These are phyloP conservation scores for Augiades crinisus DNA, from an alignment of 2,888 invertebrate species.

Conservation along the genomic window DNA sequence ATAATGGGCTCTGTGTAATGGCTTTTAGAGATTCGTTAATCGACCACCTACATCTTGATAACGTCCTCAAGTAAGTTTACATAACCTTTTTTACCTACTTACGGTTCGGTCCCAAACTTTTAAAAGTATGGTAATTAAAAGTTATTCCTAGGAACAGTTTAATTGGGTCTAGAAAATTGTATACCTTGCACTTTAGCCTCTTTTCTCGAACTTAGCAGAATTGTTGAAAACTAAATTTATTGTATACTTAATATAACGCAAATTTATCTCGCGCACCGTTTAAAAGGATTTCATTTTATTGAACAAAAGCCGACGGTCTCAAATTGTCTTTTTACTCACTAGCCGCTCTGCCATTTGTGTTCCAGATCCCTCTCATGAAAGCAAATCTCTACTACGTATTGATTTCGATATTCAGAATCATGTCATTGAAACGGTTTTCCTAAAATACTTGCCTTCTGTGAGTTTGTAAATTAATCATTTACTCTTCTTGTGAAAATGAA, in stretches of 20 bases:
- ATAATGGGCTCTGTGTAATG: slow-evolving; percentile 49
- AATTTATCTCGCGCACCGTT: not conserved
- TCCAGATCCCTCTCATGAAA: slow-evolving; percentile 11
- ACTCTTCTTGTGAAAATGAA: too few species aligned
- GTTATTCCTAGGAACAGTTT: slow-evolving; percentile 9
- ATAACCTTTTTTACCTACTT: not conserved
- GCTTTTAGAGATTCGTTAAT: slow-evolving; percentile 47
- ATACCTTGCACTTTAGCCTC: slow-evolving; percentile 9
- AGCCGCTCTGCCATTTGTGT: slow-evolving; percentile 2
- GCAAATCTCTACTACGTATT: slow-evolving; percentile 2
- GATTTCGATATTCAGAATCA: slow-evolving; percentile 4
- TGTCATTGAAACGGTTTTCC: slow-evolving; percentile 1
- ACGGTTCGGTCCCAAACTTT: slow-evolving; percentile 17
- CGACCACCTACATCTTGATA: slow-evolving; percentile 8
- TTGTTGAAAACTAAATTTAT: not conserved
- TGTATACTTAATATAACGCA: not conserved
- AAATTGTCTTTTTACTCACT: slow-evolving; percentile 14
- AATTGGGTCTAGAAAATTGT: slow-evolving; percentile 20
- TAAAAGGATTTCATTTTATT: not conserved
- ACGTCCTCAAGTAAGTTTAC: slow-evolving; percentile 1
- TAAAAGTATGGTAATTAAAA: slow-evolving; percentile 17
- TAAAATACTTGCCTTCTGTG: not conserved
- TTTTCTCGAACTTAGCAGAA: not conserved
- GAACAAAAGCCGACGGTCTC: not conserved
- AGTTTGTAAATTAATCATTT: not conserved